These are phyloP conservation scores for Phacellophora camtschatica DNA, from an alignment of 30 jellyfish, hydroid and myxozoan species.

Conservation along the genomic window DNA sequence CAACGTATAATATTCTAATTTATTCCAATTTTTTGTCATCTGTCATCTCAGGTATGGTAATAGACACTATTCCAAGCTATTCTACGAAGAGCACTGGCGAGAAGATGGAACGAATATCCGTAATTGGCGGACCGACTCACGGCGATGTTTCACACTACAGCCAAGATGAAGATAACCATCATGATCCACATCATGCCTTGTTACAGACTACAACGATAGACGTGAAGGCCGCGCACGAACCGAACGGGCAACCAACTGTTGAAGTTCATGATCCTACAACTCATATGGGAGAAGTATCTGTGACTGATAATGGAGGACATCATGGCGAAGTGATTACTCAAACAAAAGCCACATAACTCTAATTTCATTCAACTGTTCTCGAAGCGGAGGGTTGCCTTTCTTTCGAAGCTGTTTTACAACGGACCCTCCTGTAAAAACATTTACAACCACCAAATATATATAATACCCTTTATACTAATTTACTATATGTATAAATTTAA, in stretches of 20 bases:
- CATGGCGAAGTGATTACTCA: conserved; percentile 65
- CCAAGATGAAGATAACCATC: conserved; percentile 29
- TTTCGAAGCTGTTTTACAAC: no score
- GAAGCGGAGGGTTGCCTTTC: no score
- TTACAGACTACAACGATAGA: conserved; percentile 63
- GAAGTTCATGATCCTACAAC: conserved; percentile 56
- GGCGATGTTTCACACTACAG: conserved; percentile 42
- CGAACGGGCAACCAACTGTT: conserved; percentile 60
- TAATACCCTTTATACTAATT: no score
- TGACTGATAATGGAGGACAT: conserved; percentile 71
- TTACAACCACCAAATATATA: no score
- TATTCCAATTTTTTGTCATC: no score
- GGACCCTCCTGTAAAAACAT: no score
- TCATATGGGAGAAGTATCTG: conserved; percentile 43
- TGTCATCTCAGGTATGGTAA: conserved; percentile 31
- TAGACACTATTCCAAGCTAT: conserved; percentile 42
- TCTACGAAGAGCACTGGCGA: conserved; percentile 65
- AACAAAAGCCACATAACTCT: no score
- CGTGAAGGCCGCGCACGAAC: conserved; percentile 68
- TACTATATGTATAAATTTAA: no score
- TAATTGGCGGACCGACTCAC: conserved; percentile 72
- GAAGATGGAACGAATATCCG: conserved; percentile 65
- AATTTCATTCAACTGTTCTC: no score
- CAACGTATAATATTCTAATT: no score
- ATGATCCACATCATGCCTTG: conserved; percentile 47